A percentile compares a stretch with the other conserved stretches of the same genome.
Evolutionary conservation across 2,888 invertebrate species (phyloP).

Genomic region (Napeogenes inachia): DNA sequence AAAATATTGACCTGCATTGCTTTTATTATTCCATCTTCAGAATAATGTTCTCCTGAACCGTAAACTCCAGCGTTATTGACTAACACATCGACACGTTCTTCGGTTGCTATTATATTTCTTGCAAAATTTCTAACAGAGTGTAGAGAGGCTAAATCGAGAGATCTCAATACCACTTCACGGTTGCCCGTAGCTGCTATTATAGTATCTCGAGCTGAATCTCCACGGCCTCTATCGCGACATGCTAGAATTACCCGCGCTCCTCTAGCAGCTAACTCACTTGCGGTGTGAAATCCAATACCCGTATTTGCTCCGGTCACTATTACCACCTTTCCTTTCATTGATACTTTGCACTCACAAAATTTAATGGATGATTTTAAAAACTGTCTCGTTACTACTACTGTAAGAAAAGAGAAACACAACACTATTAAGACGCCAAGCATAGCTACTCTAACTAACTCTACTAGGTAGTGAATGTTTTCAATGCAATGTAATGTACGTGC

Average conservation of each 20-base stretch:
- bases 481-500: too few relatives aligned
- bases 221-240: constrained; percentile 44
- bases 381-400: too few relatives aligned
- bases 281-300: constrained; percentile 54
- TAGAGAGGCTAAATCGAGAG: constrained; percentile 43
- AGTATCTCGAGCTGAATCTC: constrained; percentile 33
- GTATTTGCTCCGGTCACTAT: constrained; percentile 36
- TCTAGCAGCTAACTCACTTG: constrained; percentile 43
- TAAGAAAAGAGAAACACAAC: too few relatives aligned
- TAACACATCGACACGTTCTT: constrained; percentile 52
- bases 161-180: constrained; percentile 28
- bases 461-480: too few relatives aligned
- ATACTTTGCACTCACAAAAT: constrained; percentile 18
- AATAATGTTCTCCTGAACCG: constrained; percentile 35
- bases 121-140: constrained; percentile 62
- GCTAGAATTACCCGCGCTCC: constrained; percentile 50
- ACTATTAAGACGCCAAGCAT: too few relatives aligned
- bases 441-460: too few relatives aligned
- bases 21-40: constrained; percentile 77
- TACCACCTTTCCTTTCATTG: constrained; percentile 28
- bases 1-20: constrained; percentile 76
- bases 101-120: constrained; percentile 47
- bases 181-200: constrained; percentile 33
- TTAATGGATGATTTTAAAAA: constrained; percentile 13
- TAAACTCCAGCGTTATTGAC: constrained; percentile 62